These are phyloP conservation scores for Trichogramma pretiosum DNA, from an alignment of 1,140 invertebrate species.

Conservation along the genomic window DNA sequence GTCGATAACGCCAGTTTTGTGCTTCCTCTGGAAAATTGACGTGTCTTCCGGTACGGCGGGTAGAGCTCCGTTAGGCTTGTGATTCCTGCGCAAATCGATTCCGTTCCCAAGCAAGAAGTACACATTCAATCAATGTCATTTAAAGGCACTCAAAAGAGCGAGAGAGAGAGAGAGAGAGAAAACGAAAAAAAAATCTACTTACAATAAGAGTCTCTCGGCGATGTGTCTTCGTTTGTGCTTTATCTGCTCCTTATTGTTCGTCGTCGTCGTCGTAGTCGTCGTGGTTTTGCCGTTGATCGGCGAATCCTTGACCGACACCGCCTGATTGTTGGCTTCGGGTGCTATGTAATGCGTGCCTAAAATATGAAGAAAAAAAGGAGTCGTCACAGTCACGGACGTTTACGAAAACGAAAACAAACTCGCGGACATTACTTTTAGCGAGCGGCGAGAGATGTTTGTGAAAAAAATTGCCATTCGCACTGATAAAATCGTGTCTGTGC, in stretches of 20 bases:
- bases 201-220: slow-evolving; percentile 37
- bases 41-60: slow-evolving; percentile 41
- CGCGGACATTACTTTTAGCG: too few relatives aligned
- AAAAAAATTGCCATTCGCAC: too few relatives aligned
- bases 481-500: too few relatives aligned
- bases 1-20: slow-evolving; percentile 73
- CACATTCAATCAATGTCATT: too few relatives aligned
- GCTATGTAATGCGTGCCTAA: slow-evolving; percentile 31
- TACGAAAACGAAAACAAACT: slow-evolving; percentile 2
- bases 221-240: slow-evolving; percentile 37
- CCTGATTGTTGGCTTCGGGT: slow-evolving; percentile 20
- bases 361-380: slow-evolving; percentile 1
- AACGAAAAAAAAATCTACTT: too few relatives aligned
- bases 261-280: too few relatives aligned
- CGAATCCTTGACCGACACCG: slow-evolving; percentile 29
- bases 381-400: not conserved
- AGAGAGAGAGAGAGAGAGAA: too few relatives aligned
- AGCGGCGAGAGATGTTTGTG: too few relatives aligned
- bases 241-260: slow-evolving; percentile 32
- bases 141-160: too few relatives aligned
- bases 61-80: slow-evolving; percentile 34
- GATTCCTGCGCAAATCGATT: too few relatives aligned
- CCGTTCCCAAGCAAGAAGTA: too few relatives aligned
- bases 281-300: slow-evolving; percentile 33
- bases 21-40: slow-evolving; percentile 57